Conservation (phyloP, 2,888 invertebrate species). For the Pocota personata region DNA sequence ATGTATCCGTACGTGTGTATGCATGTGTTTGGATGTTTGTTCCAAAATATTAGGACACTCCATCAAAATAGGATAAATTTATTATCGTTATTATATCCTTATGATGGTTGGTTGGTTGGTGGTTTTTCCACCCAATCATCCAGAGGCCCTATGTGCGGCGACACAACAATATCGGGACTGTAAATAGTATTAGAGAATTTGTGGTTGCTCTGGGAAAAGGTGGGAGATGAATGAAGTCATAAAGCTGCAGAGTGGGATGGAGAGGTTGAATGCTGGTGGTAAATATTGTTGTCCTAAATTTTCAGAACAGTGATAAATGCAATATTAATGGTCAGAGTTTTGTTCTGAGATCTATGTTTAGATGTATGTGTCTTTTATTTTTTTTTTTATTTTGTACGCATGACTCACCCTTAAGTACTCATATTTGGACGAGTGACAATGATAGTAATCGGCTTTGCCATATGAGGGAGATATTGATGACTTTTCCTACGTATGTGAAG, state of each 20-base stretch:
- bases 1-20: constrained; percentile 1
- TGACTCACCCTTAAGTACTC: constrained; percentile 13
- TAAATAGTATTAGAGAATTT: constrained; percentile 55
- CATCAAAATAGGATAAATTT: constrained; percentile 73
- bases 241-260: no score
- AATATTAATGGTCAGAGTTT: constrained; percentile 59
- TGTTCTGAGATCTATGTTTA: constrained; percentile 20
- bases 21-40: no score
- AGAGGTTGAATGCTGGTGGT: not conserved
- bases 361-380: not conserved
- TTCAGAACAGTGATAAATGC: constrained; percentile 53
- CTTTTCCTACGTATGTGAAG: constrained; percentile 10
- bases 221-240: constrained; percentile 13
- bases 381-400: not conserved
- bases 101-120: constrained; percentile 63
- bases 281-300: constrained; percentile 42
- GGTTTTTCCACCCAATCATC: constrained; percentile 65
- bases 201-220: constrained; percentile 42
- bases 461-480: constrained; percentile 31
- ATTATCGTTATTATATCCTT: constrained; percentile 69
- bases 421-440: constrained; percentile 48
- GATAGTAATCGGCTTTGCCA: constrained; percentile 55
- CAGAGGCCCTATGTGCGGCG: constrained; percentile 18
- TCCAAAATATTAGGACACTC: constrained; percentile 69
- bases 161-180: constrained; percentile 37